Base-by-base conservation (phyloP, 2,888 invertebrate species). In the Phengaris arion region DNA sequence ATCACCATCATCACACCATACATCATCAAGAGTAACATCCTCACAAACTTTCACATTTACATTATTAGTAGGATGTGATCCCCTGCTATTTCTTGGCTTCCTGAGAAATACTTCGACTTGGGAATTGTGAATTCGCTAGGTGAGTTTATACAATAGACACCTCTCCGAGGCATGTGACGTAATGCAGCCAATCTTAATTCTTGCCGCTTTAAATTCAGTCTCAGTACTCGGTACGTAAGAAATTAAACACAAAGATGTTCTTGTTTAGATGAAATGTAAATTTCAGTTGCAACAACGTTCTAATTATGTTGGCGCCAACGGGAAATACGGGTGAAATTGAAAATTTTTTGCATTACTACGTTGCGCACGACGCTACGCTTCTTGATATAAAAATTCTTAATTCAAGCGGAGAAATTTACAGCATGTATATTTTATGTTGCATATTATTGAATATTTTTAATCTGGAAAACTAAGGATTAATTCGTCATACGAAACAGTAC, bases 181-280 rank as follows among this genome's bases (percentile, higher is more conserved):
- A 46, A 68, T 13, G 5, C 74, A 74, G 68, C 13, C 35, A 35
- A 35, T 4, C 52, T 74, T 74, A 59, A 74, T 68, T 68, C 74
- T 74, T 52, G 51, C 55, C 52, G 54, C 68, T 74, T 74, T 51
- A 74, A 74, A 74, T 74, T 74, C 74, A 74, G 52, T 74, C 64
- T 68, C 70, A 70, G 70, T 51, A 54, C 74, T 35, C 35, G 75
- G 52, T 57, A 76, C 74, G 74, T 74, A 74, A 74, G 75, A 74
- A 78, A 77, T 78, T 78, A 77, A 76, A 76, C 73, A 77, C 76
- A 75, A 76, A 75, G 74, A 77, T 59, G 77, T 22, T 48, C 59
- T 59, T 74, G 68, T 76, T 74, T 15, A 74, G 76, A 76, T 75
- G 70, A 77, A 74, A 76, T 77, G 78, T 70, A 76, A 78, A 78